Percentiles rank a stretch among this genome's conserved stretches.
These are phyloP conservation scores for Halcyon leucocephala DNA, from an alignment of 2,797 vertebrate species.

Conservation along the genomic window DNA sequence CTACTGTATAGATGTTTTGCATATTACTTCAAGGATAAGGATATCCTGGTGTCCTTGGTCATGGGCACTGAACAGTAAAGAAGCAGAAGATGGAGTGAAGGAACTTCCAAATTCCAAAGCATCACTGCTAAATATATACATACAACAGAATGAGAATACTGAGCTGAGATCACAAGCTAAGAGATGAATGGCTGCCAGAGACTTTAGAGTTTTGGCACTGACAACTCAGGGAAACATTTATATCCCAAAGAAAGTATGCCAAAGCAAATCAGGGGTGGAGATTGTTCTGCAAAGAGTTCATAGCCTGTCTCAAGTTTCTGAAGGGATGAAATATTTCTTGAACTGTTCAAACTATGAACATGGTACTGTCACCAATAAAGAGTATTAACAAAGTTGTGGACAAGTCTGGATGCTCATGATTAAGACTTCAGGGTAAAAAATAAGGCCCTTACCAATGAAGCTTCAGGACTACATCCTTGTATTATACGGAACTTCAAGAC, in stretches of 20 bases:
- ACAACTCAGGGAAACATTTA: neutral
- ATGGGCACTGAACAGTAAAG: neutral
- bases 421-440: neutral
- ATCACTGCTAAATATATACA: neutral
- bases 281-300: neutral
- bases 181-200: slow-evolving; percentile 26
- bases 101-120: neutral
- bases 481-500: neutral
- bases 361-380: neutral
- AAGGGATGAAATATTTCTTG: neutral
- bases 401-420: neutral
- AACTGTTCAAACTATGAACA: neutral
- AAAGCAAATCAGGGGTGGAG: slow-evolving; percentile 7
- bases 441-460: neutral
- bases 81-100: neutral
- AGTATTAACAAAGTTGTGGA: neutral
- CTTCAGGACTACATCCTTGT: neutral
- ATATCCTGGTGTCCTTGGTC: neutral
- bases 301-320: slow-evolving; percentile 9
- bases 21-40: neutral
- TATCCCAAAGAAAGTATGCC: neutral
- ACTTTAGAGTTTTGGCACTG: slow-evolving; percentile 11
- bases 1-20: neutral
- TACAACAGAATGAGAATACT: neutral
- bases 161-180: neutral